phyloP scores from a whole-genome alignment of 2,888 invertebrate genomes.

The Drosophila kokeensis region DNA sequence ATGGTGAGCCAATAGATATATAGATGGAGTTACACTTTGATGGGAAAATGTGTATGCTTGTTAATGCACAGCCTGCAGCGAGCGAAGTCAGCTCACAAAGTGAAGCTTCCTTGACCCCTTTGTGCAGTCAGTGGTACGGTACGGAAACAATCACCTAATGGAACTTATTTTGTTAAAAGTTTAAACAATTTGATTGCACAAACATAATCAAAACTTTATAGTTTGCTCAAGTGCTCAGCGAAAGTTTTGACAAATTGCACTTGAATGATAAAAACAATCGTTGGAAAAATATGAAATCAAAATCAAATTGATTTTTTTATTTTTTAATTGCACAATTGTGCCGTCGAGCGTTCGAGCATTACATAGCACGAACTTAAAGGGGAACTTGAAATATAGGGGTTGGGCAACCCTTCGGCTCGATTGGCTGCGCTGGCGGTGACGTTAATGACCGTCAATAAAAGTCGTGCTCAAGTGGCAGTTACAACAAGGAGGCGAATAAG shows the following conservation, averaged over 20 bases:
- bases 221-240: not conserved
- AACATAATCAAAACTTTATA: conserved; percentile 1
- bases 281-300: not conserved
- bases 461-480: conserved; percentile 74
- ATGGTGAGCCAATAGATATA: conserved; percentile 2
- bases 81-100: not conserved
- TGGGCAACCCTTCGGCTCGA: conserved; percentile 11
- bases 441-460: conserved; percentile 79
- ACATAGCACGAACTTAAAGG: not conserved
- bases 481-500: conserved; percentile 19
- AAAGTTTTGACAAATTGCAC: conserved; percentile 4
- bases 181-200: not conserved
- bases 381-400: conserved; percentile 8
- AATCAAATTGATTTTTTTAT: conserved; percentile 17
- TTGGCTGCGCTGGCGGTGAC: conserved; percentile 55
- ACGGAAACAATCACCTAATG: not conserved
- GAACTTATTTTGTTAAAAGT: not conserved
- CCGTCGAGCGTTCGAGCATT: not conserved
- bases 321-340: conserved; percentile 12
- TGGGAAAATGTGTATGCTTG: not conserved
- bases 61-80: not conserved
- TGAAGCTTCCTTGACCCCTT: not conserved
- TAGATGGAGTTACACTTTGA: not conserved
- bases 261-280: conserved; percentile 7
- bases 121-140: not conserved